Conservation (phyloP, 2,113 vertebrate genomes). For the Toxostoma redivivum region DNA sequence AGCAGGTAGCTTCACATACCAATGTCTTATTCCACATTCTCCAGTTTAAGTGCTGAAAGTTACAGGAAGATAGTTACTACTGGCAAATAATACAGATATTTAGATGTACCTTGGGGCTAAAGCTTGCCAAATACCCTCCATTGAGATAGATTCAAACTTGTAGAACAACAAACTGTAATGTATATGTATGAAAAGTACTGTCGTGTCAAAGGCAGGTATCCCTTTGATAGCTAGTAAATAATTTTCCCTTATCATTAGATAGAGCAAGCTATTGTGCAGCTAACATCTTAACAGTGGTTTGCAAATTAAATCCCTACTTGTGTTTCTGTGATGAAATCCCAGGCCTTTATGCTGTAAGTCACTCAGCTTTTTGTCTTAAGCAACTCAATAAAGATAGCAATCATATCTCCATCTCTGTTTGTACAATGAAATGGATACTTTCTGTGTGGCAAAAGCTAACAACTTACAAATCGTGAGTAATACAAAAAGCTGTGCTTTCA, state of each 20-base stretch:
- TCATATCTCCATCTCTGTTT: background rate
- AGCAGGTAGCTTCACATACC: background rate
- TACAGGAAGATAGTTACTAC: background rate
- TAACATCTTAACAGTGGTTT: background rate
- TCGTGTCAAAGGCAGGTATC: background rate
- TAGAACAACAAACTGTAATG: background rate
- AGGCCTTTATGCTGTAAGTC: background rate
- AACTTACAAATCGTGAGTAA: background rate
- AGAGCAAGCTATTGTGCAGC: background rate
- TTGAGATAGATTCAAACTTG: background rate
- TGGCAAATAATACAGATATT: background rate
- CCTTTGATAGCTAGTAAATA: slow-evolving; percentile 21
- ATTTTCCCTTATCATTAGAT: background rate
- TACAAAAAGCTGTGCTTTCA: background rate
- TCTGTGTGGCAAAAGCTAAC: background rate
- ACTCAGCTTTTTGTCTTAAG: slow-evolving; percentile 7
- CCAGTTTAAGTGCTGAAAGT: background rate
- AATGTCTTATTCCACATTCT: background rate
- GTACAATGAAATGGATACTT: background rate
- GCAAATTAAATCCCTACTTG: slow-evolving; percentile 33
- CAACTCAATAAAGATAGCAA: slow-evolving; percentile 30
- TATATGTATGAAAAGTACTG: background rate
- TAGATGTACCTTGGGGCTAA: background rate
- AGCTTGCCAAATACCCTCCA: background rate
- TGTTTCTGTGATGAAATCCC: slow-evolving; percentile 13